Conservation (phyloP, 2,888 invertebrate genomes). For the Ophonus ardosiacus region DNA sequence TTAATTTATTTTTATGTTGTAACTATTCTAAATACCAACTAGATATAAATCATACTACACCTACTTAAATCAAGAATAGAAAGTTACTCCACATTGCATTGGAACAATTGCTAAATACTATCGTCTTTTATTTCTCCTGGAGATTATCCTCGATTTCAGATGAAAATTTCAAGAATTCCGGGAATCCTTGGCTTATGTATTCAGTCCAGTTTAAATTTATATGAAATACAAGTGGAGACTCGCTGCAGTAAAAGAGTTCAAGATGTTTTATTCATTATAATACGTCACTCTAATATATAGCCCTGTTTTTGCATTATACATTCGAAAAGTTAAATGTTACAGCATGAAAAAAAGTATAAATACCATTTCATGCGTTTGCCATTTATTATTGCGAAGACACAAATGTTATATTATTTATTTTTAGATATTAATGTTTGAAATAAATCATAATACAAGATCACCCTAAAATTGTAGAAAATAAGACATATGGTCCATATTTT, state of each 20-base stretch:
- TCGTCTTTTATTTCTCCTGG: constrained; percentile 2
- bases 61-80: constrained; percentile 43
- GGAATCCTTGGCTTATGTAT: constrained; percentile 41
- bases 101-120: constrained; percentile 38
- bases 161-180: constrained; percentile 41
- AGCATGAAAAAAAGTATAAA: background rate
- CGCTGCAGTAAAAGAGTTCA: constrained; percentile 28
- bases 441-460: no score
- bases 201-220: constrained; percentile 47
- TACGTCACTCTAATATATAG: constrained; percentile 52
- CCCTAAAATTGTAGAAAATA: no score
- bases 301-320: constrained; percentile 28
- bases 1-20: constrained; percentile 47
- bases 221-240: constrained; percentile 30
- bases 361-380: background rate
- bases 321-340: constrained; percentile 18
- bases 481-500: no score
- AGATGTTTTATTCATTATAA: constrained; percentile 52
- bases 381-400: no score
- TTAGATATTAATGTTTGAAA: no score
- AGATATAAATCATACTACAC: constrained; percentile 50
- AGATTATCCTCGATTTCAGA: constrained; percentile 10
- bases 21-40: constrained; percentile 41
- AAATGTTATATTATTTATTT: no score
- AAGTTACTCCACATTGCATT: constrained; percentile 39